Base-by-base conservation (phyloP, 2,888 invertebrate species). In the Gisinianus flammeolus region DNA sequence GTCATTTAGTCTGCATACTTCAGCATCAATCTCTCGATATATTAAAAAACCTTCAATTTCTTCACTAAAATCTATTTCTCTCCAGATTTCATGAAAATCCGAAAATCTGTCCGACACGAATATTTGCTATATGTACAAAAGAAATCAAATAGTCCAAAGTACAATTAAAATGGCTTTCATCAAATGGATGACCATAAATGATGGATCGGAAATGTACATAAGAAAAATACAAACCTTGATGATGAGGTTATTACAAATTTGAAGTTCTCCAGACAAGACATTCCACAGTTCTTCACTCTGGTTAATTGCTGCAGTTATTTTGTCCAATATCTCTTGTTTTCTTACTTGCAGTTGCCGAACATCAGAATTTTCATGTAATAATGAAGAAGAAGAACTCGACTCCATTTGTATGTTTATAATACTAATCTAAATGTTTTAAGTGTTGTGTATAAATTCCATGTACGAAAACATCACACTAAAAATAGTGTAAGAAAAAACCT, bases 41-140 rank as follows among this genome's bases (percentile, higher is more conserved):
- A 26, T 26, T 62, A 62, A 62, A 62, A 28, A 62, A 16, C 62
- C 62, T 26, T 68, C 68, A 68, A 68, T 44, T 8, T 68, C 44
- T 35, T 68, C 22, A 35, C 44, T 33, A 68, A 68, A 68, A 24
- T 68, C 44, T 2, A 68, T 44, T n/a, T 31, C n/a, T 19, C 68
- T 68, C 68, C 68, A 68, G 10, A 68, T 68, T 26, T 24, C 35
- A 44, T 68, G 68, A 8, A 68, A 68, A 12, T 68, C 68, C 3
- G 33, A 26, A 16, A 35, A 68, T 22, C 35, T n/a, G 8, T 68
- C 68, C n/a, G 68, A 33, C 8, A 68, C 68, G 10, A 19, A 35
- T 44, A 33, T 22, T 68, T 68, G 68, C 68, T 68, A 31, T 24
- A 68, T 24, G 44, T 44, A 2, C 2, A 12, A 44, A 2, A 44